A percentile compares a stretch with the other conserved stretches of the same genome.
These are phyloP conservation scores for Drosophila bunnanda DNA, from an alignment of 2,888 invertebrate genomes.

Conservation along the genomic window DNA sequence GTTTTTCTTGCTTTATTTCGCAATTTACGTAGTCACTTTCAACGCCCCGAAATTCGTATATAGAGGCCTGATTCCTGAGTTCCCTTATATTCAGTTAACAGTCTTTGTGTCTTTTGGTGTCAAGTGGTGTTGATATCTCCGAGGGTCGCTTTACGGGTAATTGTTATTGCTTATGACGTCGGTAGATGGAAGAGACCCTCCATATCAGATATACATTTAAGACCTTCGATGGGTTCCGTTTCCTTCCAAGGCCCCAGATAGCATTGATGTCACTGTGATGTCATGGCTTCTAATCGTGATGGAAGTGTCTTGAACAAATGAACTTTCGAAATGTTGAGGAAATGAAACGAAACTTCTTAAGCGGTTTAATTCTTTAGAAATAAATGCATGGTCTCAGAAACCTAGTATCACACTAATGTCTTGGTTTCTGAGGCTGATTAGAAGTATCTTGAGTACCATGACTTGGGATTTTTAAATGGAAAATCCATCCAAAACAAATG, in stretches of 20 bases:
- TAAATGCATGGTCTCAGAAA: background rate
- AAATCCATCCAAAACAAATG: background rate
- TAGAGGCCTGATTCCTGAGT: background rate
- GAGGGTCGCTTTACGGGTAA: constrained; percentile 54
- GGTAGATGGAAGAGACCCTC: constrained; percentile 10
- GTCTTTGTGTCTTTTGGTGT: constrained; percentile 36
- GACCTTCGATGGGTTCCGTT: constrained; percentile 16
- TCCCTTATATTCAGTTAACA: constrained; percentile 11
- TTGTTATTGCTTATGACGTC: constrained; percentile 65
- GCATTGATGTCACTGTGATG: constrained; percentile 28
- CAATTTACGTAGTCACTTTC: constrained; percentile 79
- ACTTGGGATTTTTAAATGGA: background rate
- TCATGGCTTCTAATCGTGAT: constrained; percentile 2
- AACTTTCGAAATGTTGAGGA: background rate
- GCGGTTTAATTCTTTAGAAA: background rate
- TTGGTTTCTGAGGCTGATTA: background rate
- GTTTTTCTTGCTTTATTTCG: constrained; percentile 41
- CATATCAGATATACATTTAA: constrained; percentile 11
- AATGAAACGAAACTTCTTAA: background rate
- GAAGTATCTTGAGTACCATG: background rate
- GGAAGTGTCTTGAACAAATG: background rate
- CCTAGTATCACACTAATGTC: background rate
- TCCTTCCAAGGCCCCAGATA: constrained; percentile 33
- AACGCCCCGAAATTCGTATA: constrained; percentile 71
- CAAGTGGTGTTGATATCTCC: constrained; percentile 59